Conservation (phyloP, 1,140 invertebrate species). For the Asobara japonica region DNA sequence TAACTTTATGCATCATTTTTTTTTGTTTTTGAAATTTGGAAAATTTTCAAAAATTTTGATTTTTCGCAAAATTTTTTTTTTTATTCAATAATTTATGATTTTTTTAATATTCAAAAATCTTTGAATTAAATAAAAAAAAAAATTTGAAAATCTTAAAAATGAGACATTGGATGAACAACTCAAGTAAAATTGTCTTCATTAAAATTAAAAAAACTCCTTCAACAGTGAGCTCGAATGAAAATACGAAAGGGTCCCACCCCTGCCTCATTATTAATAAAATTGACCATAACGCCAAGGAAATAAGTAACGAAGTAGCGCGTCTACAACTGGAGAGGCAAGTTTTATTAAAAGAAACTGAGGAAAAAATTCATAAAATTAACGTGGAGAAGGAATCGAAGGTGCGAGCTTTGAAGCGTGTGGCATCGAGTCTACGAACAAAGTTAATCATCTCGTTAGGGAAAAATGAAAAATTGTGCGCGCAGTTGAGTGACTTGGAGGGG, state of each 20-base stretch:
- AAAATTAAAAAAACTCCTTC: too few relatives aligned
- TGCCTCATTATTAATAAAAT: neutral
- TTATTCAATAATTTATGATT: too few relatives aligned
- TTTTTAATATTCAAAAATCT: too few relatives aligned
- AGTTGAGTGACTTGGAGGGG: neutral
- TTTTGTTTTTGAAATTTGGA: too few relatives aligned
- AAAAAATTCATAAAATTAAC: constrained; percentile 9
- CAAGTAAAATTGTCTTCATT: too few relatives aligned
- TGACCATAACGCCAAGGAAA: neutral
- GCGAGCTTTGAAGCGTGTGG: constrained; percentile 16
- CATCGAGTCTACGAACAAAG: constrained; percentile 28
- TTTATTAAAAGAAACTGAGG: constrained; percentile 27
- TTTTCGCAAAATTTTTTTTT: too few relatives aligned
- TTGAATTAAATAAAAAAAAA: too few relatives aligned
- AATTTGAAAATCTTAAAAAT: too few relatives aligned
- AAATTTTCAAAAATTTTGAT: too few relatives aligned
- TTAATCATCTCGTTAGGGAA: constrained; percentile 30
- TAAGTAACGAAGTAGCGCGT: constrained; percentile 22
- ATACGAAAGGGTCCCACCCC: neutral
- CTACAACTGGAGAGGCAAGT: neutral
- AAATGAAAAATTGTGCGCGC: constrained; percentile 29
- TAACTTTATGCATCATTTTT: too few relatives aligned
- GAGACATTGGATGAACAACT: too few relatives aligned
- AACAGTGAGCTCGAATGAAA: neutral
- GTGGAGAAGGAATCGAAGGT: constrained; percentile 30